Percentiles rank a stretch among this genome's conserved stretches.
phyloP scores from a whole-genome alignment of 1,140 invertebrate species.

The Thaumetopoea pityocampa region DNA sequence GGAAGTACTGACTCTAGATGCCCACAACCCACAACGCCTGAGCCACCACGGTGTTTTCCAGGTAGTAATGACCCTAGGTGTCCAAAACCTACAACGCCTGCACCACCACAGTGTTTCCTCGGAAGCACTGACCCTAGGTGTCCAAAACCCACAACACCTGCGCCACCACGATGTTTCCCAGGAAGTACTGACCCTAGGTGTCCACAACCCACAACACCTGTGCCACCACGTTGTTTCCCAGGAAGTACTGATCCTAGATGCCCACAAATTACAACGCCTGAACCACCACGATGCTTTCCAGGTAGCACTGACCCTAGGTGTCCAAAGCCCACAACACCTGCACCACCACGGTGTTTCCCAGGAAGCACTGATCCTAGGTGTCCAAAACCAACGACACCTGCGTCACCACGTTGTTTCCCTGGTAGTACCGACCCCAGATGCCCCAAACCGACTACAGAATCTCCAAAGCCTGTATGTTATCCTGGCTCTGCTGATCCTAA shows the following conservation, averaged over 20 bases:
- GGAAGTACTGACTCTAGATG: slow-evolving; percentile 65
- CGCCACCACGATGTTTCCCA: slow-evolving; percentile 2
- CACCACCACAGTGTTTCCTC: slow-evolving; percentile 11
- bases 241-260: slow-evolving; percentile 6
- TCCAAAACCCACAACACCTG: slow-evolving; percentile 10
- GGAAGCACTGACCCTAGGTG: slow-evolving; percentile 9
- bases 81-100: slow-evolving; percentile 34
- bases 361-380: slow-evolving; percentile 48
- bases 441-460: too few species aligned
- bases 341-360: slow-evolving; percentile 32
- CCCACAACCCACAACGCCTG: slow-evolving; percentile 37
- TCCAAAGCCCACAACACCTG: slow-evolving; percentile 25
- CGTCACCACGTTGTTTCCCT: slow-evolving; percentile 43
- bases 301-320: slow-evolving; percentile 46
- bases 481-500: slow-evolving; percentile 46
- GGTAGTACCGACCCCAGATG: slow-evolving; percentile 60
- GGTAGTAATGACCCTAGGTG: slow-evolving; percentile 53
- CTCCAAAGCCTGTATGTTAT: slow-evolving; percentile 25
- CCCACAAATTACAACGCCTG: slow-evolving; percentile 26
- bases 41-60: slow-evolving; percentile 18
- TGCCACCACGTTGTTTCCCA: slow-evolving; percentile 8
- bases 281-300: slow-evolving; percentile 42
- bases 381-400: slow-evolving; percentile 25
- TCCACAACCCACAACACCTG: slow-evolving; percentile 12
- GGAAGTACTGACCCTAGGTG: slow-evolving; percentile 7